These are phyloP conservation scores for Naso thynnoides DNA, from an alignment of 2,797 vertebrate genomes.

Conservation along the genomic window DNA sequence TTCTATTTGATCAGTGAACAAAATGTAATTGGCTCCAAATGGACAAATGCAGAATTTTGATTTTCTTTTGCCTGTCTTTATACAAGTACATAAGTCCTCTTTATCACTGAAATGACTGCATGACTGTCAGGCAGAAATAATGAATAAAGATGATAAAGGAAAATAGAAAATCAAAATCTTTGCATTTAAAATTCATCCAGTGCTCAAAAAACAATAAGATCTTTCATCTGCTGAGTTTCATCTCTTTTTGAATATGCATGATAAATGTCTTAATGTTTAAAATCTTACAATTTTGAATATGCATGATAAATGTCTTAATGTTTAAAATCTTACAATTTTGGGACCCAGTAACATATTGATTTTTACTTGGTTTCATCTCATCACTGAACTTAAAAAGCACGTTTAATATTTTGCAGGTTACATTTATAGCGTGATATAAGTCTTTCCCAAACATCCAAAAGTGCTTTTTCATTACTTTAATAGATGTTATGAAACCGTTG, in stretches of 20 bases:
- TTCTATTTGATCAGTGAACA: not conserved
- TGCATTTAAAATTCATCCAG: too few species aligned
- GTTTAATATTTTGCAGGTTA: not conserved
- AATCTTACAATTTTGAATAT: not conserved
- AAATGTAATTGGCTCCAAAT: not conserved
- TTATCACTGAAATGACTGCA: not conserved
- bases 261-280: not conserved
- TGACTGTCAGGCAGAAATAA: not conserved
- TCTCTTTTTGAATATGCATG: not conserved
- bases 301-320: not conserved
- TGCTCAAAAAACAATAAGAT: not conserved
- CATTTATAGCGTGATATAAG: not conserved
- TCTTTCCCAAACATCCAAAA: not conserved
- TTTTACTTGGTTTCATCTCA: not conserved
- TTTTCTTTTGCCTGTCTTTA: not conserved
- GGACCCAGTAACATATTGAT: not conserved
- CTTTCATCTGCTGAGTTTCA: not conserved
- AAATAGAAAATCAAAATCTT: not conserved
- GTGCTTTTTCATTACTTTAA: not conserved
- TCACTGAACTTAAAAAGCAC: not conserved
- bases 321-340: not conserved
- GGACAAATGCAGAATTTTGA: not conserved
- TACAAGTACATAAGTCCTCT: not conserved
- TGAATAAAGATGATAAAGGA: not conserved
- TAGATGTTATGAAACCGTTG: not conserved